Percentiles rank a stretch among this genome's conserved stretches.
Evolutionary conservation across 1,140 invertebrate species (phyloP).

Genomic region (Arctopsyche grandis): DNA sequence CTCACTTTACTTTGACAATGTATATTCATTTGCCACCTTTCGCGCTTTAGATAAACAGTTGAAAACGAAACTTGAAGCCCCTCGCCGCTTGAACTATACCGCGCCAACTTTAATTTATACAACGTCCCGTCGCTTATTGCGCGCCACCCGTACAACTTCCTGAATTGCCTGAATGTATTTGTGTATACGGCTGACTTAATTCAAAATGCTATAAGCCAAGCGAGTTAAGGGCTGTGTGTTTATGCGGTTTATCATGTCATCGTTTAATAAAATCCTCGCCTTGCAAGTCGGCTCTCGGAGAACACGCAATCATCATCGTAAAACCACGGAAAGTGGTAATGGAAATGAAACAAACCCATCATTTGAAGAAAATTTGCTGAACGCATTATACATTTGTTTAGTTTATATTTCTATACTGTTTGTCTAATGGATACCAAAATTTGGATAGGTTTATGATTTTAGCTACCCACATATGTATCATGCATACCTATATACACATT

Average conservation of each 20-base stretch:
- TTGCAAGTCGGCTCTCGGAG: background rate
- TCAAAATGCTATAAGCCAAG: slow-evolving; percentile 4
- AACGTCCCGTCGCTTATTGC: background rate
- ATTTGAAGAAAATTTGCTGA: too few relatives aligned
- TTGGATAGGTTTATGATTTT: too few relatives aligned
- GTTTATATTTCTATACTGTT: too few relatives aligned
- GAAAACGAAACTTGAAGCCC: slow-evolving; percentile 14
- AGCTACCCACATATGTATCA: too few relatives aligned
- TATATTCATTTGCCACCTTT: slow-evolving; percentile 42
- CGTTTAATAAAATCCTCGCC: background rate
- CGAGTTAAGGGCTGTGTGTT: background rate
- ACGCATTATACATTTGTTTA: too few relatives aligned
- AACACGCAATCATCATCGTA: background rate
- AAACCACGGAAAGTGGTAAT: background rate
- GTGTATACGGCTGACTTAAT: slow-evolving; percentile 1
- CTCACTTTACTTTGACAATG: slow-evolving; percentile 38
- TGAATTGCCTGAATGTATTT: background rate
- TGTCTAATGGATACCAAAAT: too few relatives aligned
- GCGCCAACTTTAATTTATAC: background rate
- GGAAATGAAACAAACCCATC: background rate
- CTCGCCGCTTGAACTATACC: slow-evolving; percentile 11
- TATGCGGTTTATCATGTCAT: slow-evolving; percentile 1
- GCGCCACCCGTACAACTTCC: background rate
- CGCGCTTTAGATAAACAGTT: slow-evolving; percentile 34
- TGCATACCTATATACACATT: too few relatives aligned